Base-by-base conservation (phyloP, 2,113 vertebrate genomes). In the Rhinopomastus cyanomelas region DNA sequence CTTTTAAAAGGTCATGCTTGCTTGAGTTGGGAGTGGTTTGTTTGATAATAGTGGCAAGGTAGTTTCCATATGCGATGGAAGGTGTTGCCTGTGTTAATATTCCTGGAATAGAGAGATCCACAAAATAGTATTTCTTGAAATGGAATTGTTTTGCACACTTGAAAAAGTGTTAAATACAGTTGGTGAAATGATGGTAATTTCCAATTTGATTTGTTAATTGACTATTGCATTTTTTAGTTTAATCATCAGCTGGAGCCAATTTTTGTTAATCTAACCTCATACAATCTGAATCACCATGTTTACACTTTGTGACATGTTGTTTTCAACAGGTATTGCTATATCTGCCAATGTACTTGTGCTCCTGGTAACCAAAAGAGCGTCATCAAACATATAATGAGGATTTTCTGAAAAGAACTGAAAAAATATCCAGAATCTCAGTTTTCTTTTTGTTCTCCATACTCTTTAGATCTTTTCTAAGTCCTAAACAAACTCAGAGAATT, bases 1-100 rank as follows among this genome's bases (percentile, higher is more conserved):
- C 67, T 90, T 91, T 79, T 14, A 17, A 91, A 86, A 86, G 80
- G 77, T 90, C 81, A 48, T 29, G 32, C 46, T 55, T 86, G 25
- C 36, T 37, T 37, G 51, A 34, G 25, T 8, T 74, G 73, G 68
- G 80, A 61, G 73, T 12, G 61, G 51, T 37, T 85, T 42, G 16
- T 12, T 82, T 72, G 76, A 59, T 76, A 25, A 8, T 0, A 51
- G 4, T 39, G 62, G 34, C 32, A 62, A 65, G 42, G 39, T 46
- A n/a, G 4, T 72, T 92, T 57, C 42, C 12, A 5, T 16, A 21
- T 15, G 29, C 21, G 59, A 49, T 46, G 7, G 61, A 21, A 78
- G 51, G 21, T 0, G 0, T 10, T 69, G 30, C 17, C 53, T 60
- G 5, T 37, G 8, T 42, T 29, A 48, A 42, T 37, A 26, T 52